Conservation (phyloP, 2,888 invertebrate genomes). For the Netelia fuscicornis region DNA sequence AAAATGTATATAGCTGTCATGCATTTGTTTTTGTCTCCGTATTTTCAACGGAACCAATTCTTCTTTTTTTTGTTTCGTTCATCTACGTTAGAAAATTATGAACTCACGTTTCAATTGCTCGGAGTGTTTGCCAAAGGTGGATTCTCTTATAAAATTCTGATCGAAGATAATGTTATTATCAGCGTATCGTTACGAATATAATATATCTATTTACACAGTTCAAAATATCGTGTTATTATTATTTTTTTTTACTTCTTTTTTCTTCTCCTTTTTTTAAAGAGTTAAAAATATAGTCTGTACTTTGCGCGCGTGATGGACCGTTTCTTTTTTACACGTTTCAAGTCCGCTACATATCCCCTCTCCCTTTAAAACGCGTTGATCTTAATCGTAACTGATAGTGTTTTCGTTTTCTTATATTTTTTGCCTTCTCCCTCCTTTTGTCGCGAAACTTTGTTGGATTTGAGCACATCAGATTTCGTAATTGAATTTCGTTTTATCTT, state of each 20-base stretch:
- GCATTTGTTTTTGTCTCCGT: constrained; percentile 32
- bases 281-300: constrained; percentile 84
- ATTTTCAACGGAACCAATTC: constrained; percentile 10
- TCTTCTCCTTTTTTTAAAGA: constrained; percentile 76
- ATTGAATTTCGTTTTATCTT: constrained; percentile 77
- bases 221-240: constrained; percentile 78
- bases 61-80: constrained; percentile 59
- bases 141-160: constrained; percentile 76
- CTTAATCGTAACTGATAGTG: neutral
- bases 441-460: constrained; percentile 78
- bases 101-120: constrained; percentile 54
- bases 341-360: constrained; percentile 71
- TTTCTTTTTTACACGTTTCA: constrained; percentile 70
- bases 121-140: constrained; percentile 53
- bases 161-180: constrained; percentile 81
- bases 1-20: constrained; percentile 47
- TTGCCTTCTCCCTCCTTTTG: constrained; percentile 33
- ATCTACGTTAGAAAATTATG: constrained; percentile 65
- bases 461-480: constrained; percentile 82
- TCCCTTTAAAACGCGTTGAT: constrained; percentile 1
- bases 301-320: constrained; percentile 83
- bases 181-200: constrained; percentile 81
- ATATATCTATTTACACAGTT: constrained; percentile 81
- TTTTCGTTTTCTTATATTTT: constrained; percentile 24
- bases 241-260: constrained; percentile 35